Percentiles rank a stretch among this genome's conserved stretches.
phyloP scores from a whole-genome alignment of 2,888 invertebrate species.

The Chironomus tentans region DNA sequence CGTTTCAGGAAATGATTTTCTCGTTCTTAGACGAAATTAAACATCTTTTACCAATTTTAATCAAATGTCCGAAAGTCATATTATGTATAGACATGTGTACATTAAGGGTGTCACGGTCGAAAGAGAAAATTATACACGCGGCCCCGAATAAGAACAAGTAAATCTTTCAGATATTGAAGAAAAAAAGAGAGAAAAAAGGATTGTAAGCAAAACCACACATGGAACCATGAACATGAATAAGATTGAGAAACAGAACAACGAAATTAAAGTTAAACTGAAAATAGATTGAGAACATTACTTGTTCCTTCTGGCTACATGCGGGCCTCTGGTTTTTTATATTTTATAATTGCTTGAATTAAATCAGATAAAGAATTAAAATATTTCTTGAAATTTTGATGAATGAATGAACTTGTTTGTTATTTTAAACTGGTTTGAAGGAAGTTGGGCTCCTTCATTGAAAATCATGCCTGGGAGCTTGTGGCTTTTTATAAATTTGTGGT shows the following conservation, averaged over 20 bases:
- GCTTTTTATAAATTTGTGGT: no score
- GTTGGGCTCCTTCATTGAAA: no score
- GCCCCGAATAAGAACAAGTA: not conserved
- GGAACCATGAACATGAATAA: conserved; percentile 12
- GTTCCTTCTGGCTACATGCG: conserved; percentile 24
- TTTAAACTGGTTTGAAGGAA: no score
- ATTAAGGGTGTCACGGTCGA: conserved; percentile 18
- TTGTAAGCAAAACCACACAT: conserved; percentile 21
- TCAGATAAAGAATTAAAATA: not conserved
- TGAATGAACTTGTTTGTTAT: no score
- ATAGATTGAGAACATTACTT: not conserved
- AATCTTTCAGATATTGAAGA: not conserved
- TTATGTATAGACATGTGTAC: not conserved
- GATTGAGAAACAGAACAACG: not conserved
- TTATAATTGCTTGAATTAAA: conserved; percentile 10
- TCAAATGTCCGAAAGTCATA: not conserved
- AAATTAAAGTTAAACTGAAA: not conserved
- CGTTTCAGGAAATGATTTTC: conserved; percentile 18
- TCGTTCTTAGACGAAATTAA: not conserved
- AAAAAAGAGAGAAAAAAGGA: conserved; percentile 13
- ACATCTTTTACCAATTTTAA: not conserved
- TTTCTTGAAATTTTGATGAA: not conserved
- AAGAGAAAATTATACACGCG: conserved; percentile 14
- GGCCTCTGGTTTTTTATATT: not conserved
- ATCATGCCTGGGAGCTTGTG: no score